phyloP scores from a whole-genome alignment of 2,113 vertebrate genomes.

The Xiphophorus hellerii region DNA sequence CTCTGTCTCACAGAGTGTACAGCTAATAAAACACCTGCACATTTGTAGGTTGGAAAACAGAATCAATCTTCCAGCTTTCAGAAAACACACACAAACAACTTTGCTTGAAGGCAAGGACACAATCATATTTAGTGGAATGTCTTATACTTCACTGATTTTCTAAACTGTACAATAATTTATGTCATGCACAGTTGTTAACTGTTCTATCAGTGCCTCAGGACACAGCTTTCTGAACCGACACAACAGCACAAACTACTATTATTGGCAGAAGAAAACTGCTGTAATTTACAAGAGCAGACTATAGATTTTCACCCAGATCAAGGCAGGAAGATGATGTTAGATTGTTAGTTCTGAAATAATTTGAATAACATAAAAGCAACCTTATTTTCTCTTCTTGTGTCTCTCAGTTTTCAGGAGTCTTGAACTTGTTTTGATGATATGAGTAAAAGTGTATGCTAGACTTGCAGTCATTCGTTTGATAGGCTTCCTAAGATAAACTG shows the following conservation, averaged over 20 bases:
- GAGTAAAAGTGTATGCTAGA: conserved; percentile 50
- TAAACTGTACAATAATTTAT: conserved; percentile 58
- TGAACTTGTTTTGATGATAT: conserved; percentile 45
- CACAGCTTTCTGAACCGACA: conserved; percentile 72
- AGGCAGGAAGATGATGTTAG: conserved; percentile 53
- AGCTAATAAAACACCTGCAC: conserved; percentile 41
- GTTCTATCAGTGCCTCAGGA: conserved; percentile 41
- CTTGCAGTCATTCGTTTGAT: conserved; percentile 50
- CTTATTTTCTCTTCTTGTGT: conserved; percentile 23
- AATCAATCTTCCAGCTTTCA: conserved; percentile 26
- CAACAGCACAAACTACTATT: conserved; percentile 56
- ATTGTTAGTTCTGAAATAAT: conserved; percentile 57
- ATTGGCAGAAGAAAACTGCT: conserved; percentile 66
- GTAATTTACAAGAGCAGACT: conserved; percentile 73
- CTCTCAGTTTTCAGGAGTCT: conserved; percentile 47
- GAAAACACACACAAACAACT: conserved; percentile 44
- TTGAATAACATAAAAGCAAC: conserved; percentile 54
- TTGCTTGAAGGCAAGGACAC: conserved; percentile 47
- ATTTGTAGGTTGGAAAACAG: conserved; percentile 33
- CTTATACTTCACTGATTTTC: conserved; percentile 53
- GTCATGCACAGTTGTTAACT: conserved; percentile 44
- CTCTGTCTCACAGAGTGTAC: conserved; percentile 11
- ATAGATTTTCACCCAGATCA: conserved; percentile 63
- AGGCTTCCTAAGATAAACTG: conserved; percentile 39
- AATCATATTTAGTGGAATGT: conserved; percentile 40